Evolutionary conservation across 2,888 invertebrate species (phyloP).

Genomic region (Nipponacmea schrenckii): DNA sequence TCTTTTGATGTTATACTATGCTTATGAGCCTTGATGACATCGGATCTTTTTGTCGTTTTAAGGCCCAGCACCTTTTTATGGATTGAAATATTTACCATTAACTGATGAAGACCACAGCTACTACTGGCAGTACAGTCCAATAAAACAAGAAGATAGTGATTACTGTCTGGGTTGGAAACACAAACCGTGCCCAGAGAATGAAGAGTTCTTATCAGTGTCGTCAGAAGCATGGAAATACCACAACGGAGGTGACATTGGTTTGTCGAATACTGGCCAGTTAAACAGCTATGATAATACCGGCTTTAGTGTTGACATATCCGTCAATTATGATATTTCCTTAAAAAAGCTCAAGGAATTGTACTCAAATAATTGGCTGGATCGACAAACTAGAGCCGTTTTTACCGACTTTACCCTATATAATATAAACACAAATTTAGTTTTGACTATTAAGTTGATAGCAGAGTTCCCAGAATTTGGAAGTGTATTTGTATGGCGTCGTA

Average conservation of each 20-base stretch:
- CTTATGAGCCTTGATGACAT: too few species aligned
- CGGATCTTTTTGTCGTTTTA: too few species aligned
- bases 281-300: constrained; percentile 44
- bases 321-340: constrained; percentile 25
- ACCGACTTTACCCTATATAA: constrained; percentile 62
- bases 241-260: constrained; percentile 27
- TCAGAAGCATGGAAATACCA: constrained; percentile 37
- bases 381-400: constrained; percentile 54
- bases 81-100: too few species aligned
- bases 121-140: constrained; percentile 23
- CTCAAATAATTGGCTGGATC: constrained; percentile 50
- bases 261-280: constrained; percentile 40
- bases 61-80: too few species aligned
- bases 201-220: constrained; percentile 19
- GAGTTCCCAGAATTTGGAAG: constrained; percentile 55
- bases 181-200: constrained; percentile 23
- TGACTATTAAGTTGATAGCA: constrained; percentile 43
- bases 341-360: constrained; percentile 36
- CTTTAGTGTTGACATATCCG: constrained; percentile 38
- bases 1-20: too few species aligned
- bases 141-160: constrained; percentile 29
- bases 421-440: constrained; percentile 52
- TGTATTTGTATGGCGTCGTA: not conserved
- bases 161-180: constrained; percentile 38
- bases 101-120: too few species aligned